Conservation (phyloP, 2,797 vertebrate genomes). For the Enteromius afrohamiltoni region DNA sequence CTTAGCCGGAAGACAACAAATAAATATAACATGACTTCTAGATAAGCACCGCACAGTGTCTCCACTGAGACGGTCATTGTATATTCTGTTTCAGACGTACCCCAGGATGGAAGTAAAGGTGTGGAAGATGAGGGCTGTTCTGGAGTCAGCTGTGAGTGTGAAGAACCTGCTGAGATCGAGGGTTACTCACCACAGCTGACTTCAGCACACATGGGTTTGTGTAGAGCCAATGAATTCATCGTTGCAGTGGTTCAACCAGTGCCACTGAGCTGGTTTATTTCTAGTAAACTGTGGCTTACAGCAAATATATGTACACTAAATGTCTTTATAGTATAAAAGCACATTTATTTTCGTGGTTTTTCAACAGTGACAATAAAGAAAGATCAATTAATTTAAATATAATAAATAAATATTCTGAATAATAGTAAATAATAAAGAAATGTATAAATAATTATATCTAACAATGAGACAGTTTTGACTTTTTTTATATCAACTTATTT, state of each 20-base stretch:
- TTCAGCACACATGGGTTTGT: background rate
- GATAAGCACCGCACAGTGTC: constrained; percentile 22
- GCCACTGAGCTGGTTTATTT: no score
- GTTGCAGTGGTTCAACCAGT: background rate
- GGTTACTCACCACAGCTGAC: background rate
- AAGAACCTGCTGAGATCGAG: background rate
- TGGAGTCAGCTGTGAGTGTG: background rate
- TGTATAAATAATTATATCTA: background rate
- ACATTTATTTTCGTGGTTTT: background rate
- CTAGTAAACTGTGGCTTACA: no score
- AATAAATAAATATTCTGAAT: no score
- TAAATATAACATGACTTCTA: background rate
- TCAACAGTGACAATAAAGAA: no score
- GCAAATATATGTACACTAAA: background rate
- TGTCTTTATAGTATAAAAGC: background rate
- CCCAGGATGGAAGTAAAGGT: constrained; percentile 57
- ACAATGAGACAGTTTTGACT: background rate
- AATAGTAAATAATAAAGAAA: background rate
- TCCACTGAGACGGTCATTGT: constrained; percentile 33
- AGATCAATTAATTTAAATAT: background rate
- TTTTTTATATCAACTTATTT: background rate
- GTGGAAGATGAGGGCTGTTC: constrained; percentile 31
- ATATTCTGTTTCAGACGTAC: constrained; percentile 55
- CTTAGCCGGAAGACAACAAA: background rate
- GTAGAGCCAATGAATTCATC: no score